Evolutionary conservation across 2,888 invertebrate species (phyloP).

Genomic region (Aromia moschata): DNA sequence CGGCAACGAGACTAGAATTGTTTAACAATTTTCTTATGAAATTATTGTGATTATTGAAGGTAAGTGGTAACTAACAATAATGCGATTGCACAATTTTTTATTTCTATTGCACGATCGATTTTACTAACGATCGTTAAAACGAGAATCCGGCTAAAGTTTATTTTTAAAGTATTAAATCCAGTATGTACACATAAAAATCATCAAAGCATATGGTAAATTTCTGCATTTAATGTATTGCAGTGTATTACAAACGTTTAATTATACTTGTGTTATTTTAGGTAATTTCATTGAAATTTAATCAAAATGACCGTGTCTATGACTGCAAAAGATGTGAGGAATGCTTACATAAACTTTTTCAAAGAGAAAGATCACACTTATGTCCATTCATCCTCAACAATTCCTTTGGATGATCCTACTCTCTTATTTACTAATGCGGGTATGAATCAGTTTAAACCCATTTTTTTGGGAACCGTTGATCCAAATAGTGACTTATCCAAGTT

Average conservation of each 20-base stretch:
- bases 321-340: slow-evolving; percentile 83
- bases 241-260: too few species aligned
- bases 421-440: slow-evolving; percentile 98
- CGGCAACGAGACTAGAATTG: slow-evolving; percentile 3
- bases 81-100: neutral
- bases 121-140: too few species aligned
- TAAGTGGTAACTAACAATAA: too few species aligned
- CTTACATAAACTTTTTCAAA: slow-evolving; percentile 91
- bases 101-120: too few species aligned
- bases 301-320: slow-evolving; percentile 62
- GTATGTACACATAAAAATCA: too few species aligned
- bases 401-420: slow-evolving; percentile 96
- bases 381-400: slow-evolving; percentile 97
- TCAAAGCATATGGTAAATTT: neutral
- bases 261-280: neutral
- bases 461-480: slow-evolving; percentile 95
- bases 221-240: too few species aligned
- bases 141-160: too few species aligned
- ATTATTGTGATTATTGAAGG: neutral
- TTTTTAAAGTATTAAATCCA: too few species aligned
- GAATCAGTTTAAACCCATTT: slow-evolving; percentile 99
- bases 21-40: neutral
- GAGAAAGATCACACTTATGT: slow-evolving; percentile 90
- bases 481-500: slow-evolving; percentile 94
- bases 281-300: neutral